These are phyloP conservation scores for Agrochola litura DNA, from an alignment of 2,888 invertebrate genomes.

Conservation along the genomic window DNA sequence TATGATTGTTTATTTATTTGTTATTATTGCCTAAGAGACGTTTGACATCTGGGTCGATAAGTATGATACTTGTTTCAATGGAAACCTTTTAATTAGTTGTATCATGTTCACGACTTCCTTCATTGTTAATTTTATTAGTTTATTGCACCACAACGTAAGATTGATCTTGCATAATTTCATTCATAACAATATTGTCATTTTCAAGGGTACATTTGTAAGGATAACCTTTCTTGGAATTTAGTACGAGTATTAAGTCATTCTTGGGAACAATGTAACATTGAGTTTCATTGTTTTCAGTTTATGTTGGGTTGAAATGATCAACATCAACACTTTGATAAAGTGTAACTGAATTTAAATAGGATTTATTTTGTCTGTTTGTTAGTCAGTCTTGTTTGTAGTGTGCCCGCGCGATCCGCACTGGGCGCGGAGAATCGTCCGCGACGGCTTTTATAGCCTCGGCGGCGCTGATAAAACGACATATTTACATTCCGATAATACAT, in stretches of 20 bases:
- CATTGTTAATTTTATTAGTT: slow-evolving; percentile 32
- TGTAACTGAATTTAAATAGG: slow-evolving; percentile 16
- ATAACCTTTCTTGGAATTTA: slow-evolving; percentile 35
- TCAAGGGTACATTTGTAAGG: slow-evolving; percentile 15
- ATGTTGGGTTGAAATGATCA: slow-evolving; percentile 19
- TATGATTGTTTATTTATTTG: slow-evolving; percentile 49
- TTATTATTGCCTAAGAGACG: slow-evolving; percentile 23
- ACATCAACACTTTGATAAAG: slow-evolving; percentile 25
- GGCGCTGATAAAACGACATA: slow-evolving; percentile 66
- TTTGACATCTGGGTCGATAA: slow-evolving; percentile 44
- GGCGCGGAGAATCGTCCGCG: slow-evolving; percentile 70
- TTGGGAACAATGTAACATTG: slow-evolving; percentile 28
- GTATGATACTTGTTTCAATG: slow-evolving; percentile 46
- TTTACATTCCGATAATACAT: slow-evolving; percentile 68
- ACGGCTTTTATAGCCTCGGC: slow-evolving; percentile 82
- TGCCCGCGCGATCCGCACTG: slow-evolving; percentile 90
- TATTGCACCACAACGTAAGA: slow-evolving; percentile 36
- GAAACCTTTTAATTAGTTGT: slow-evolving; percentile 7
- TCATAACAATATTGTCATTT: slow-evolving; percentile 32
- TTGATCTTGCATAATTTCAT: slow-evolving; percentile 51
- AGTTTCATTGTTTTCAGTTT: slow-evolving; percentile 25
- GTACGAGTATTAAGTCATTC: slow-evolving; percentile 22
- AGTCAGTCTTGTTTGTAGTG: slow-evolving; percentile 75
- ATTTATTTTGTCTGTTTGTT: slow-evolving; percentile 33
- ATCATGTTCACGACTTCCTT: slow-evolving; percentile 25